phyloP scores from a whole-genome alignment of 2,797 vertebrate species.

The Rhabdomys pumilio region DNA sequence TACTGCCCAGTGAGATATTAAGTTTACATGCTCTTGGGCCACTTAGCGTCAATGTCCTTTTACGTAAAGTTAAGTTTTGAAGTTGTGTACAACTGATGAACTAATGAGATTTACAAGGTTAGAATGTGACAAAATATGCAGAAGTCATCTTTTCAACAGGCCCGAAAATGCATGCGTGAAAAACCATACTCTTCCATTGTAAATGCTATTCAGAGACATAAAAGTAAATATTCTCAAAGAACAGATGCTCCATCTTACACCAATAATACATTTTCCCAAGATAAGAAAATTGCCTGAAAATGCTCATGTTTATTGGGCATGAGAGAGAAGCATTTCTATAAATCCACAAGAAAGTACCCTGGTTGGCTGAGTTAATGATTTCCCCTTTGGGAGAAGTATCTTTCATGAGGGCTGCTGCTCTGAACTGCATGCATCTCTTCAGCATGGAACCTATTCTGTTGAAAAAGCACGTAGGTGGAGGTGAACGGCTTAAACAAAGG shows the following conservation, averaged over 20 bases:
- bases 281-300: conserved; percentile 73
- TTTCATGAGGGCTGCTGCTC: conserved; percentile 54
- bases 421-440: neutral
- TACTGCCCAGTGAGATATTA: neutral
- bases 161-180: conserved; percentile 28
- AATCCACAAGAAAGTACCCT: conserved; percentile 66
- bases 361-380: conserved; percentile 62
- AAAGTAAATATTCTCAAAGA: conserved; percentile 73
- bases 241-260: conserved; percentile 60
- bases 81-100: neutral
- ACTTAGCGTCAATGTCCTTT: neutral
- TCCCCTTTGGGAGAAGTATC: conserved; percentile 33
- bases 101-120: conserved; percentile 37
- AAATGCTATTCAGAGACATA: conserved; percentile 65
- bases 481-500: neutral
- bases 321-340: conserved; percentile 73
- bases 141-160: conserved; percentile 49
- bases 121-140: conserved; percentile 14
- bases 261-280: conserved; percentile 69
- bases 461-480: neutral
- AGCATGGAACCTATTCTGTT: neutral
- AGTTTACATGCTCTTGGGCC: neutral
- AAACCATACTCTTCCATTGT: conserved; percentile 30
- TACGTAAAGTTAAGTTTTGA: conserved; percentile 39
- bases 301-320: conserved; percentile 73